Evolutionary conservation across 2,888 invertebrate species (phyloP), one percentile per base, ranked within the genome.

Genomic region (Luperina testacea): DNA sequence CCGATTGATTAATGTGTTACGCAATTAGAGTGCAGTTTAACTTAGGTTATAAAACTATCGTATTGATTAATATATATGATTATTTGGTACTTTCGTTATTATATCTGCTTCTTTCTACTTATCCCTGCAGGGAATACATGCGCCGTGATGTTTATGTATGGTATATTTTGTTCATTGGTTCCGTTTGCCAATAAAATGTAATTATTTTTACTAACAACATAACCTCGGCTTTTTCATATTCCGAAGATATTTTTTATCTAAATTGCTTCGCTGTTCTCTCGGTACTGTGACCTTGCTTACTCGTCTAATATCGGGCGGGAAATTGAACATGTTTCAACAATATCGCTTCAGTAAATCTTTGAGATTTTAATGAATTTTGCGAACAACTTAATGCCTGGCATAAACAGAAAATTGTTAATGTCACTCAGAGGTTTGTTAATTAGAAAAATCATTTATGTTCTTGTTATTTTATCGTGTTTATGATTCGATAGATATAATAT

Each of bases 341-440:
- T 87, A 87, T 84, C 87, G 80, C 86, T 80, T 65, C 82, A 77
- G 85, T 89, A 87, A 87, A 89, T 89, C 88, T 88, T 84, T 59
- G 78, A 82, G 87, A 89, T 90, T 90, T 90, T 90, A 90, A 90
- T 90, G 83, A 89, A 90, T 87, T 89, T 89, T 75, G 78, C 74
- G 79, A 80, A 88, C 87, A 85, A 85, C 82, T 84, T 85, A 78
- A 86, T 86, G 73, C 75, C 73, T 76, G 85, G 81, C 76, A 80
- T 80, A 80, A 87, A 86, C 85, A 86, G 82, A 84, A 85, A 82
- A 82, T 86, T 87, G 77, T 82, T 84, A 69, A 85, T 83, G 83
- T 82, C 84, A 77, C 72, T 81, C 75, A 53, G 72, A 80, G 61
- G 72, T 78, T 82, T 57, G 57, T 71, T 82, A 79, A 87, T 85